These are phyloP conservation scores for Gastrophryne carolinensis DNA, from an alignment of 2,797 vertebrate genomes.

Conservation along the genomic window DNA sequence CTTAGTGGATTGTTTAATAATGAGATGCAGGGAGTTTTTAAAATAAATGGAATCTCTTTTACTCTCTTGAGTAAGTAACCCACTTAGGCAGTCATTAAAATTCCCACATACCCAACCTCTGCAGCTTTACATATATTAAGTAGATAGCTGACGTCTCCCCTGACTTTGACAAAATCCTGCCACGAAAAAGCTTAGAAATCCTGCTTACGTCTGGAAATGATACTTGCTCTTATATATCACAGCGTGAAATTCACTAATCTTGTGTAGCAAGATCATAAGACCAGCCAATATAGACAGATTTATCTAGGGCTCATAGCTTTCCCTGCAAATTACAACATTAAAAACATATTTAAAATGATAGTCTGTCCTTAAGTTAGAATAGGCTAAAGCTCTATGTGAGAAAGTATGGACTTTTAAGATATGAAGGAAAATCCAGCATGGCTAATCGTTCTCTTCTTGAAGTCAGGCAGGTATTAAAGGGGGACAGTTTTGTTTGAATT, in stretches of 20 bases:
- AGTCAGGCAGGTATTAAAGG: not conserved
- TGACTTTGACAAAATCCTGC: not conserved
- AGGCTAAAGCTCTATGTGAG: not conserved
- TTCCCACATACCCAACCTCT: not conserved
- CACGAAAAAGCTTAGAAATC: not conserved
- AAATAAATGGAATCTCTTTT: too few species aligned
- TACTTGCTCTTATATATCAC: not conserved
- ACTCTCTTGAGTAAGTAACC: too few species aligned
- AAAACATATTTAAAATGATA: constrained; percentile 2
- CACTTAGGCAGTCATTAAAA: not conserved
- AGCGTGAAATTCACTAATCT: not conserved
- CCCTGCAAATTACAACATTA: constrained; percentile 1
- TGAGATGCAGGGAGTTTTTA: too few species aligned
- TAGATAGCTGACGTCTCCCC: too few species aligned
- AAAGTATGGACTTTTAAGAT: constrained; percentile 3
- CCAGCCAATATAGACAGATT: not conserved
- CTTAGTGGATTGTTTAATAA: too few species aligned
- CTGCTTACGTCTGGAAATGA: not conserved
- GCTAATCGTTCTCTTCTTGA: not conserved
- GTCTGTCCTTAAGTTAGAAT: not conserved
- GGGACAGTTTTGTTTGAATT: not conserved
- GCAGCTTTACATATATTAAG: not conserved
- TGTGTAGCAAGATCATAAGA: not conserved
- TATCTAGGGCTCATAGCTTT: not conserved
- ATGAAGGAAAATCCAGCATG: constrained; percentile 4